Base-by-base conservation (phyloP, 2,888 invertebrate genomes). In the Mimas tiliae region DNA sequence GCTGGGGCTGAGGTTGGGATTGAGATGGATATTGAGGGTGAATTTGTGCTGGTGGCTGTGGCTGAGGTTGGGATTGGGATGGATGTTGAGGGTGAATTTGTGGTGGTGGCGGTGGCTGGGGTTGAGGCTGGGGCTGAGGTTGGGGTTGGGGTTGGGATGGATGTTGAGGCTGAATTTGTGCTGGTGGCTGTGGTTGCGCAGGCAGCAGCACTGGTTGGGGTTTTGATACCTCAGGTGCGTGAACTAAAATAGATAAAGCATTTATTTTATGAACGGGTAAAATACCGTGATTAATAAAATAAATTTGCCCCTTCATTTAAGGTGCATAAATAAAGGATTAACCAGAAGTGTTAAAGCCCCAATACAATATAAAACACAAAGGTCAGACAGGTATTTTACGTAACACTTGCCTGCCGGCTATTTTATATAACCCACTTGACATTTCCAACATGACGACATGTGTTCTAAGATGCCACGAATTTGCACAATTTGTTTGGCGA, bases 341-440 rank as follows among this genome's bases (percentile, higher is more conserved):
- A 34, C 55, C 12, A 47, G 47, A 55, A 64, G 42, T 52, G 16
- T 16, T 33, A 33, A 27, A 45, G n/a, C n/a, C 16, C 53, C 50
- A 38, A 38, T 19, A 63, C 6, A 48, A 19, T 50, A 50, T 50
- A 63, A 65, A 27, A 65, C 16, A 67, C 68, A 74, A 74, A 75
- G 78, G 76, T 79, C 73, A 72, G 53, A 71, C 62, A 67, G 69
- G 66, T 67, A 66, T 55, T 65, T 82, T 75, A 73, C 72, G 76
- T 70, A 81, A 81, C 65, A 53, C 70, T 65, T 68, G 72, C 69
- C 58, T 48, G 65, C 63, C 52, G 67, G 69, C 69, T 66, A 70
- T 72, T 78, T 85, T 84, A 82, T 78, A 72, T 81, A 83, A 84
- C 74, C 65, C 67, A 67, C 67, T 72, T 84, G 83, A 80, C 81